Evolutionary conservation across 2,888 invertebrate genomes (phyloP), one percentile per base, ranked within the genome.

Genomic region (Tenthredo distinguenda): DNA sequence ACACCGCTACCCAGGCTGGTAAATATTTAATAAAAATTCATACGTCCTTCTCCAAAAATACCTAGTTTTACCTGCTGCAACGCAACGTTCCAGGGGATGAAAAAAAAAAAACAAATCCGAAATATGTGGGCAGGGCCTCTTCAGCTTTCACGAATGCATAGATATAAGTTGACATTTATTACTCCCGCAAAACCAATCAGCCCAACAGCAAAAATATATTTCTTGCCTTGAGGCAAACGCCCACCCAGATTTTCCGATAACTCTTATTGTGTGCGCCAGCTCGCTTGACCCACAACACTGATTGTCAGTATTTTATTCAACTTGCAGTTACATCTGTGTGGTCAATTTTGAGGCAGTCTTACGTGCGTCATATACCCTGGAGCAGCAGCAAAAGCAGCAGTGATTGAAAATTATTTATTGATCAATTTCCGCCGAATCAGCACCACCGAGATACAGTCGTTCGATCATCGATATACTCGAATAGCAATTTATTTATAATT

Each of bases 221-320:
- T 77, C 55, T 26, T 50, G 55, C 77, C 34, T 34, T n/a, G n/a
- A 34, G 77, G 55, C 15, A 77, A 77, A 77, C 55, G 55, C 40
- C 62, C 81, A 43, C 81, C 40, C 40, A 62, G 81, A 81, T 81
- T 81, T 81, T 40, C 62, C 62, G 62, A 81, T 81, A 81, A 81
- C 62, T 81, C 31, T 81, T 62, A 62, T 77, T 77, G 77, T 77
- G 31, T 47, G 37, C 43, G 76, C 50, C 31, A 9, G 34, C 34
- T 77, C 76, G 50, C 6, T 55, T 77, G 77, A 50, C 50, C 77
- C 77, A 55, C 34, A 74, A 50, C 77, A 40, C 77, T 55, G 77
- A 55, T 77, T 77, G 74, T 74, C 74, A 43, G 9, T 31, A 77
- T 77, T 55, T 18, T 47, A 55, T 55, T 55, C 18, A 47, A 50